Base-by-base conservation (phyloP, 2,113 vertebrate genomes). In the Hemibagrus wyckioides region DNA sequence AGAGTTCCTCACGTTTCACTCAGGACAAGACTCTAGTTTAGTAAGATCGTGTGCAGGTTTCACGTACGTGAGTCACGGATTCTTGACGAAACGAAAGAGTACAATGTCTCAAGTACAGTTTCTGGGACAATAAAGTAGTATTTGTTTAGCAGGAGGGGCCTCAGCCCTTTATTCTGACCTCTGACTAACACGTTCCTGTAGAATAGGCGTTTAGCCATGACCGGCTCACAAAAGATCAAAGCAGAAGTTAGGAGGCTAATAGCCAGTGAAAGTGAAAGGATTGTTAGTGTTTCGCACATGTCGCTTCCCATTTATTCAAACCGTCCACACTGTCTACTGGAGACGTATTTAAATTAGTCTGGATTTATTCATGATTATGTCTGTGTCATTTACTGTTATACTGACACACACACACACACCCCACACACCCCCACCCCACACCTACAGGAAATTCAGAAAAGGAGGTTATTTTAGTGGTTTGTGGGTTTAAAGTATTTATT, bases 391-490 rank as follows among this genome's bases (percentile, higher is more conserved):
- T 50, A 28, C 73, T 50, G 25, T 50, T 39, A 44, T 41, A 75
- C 71, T 13, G 23, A 41, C 21, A 13, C 23, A 11, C 41, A 25
- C 23, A 14, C 71, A 2, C 25, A 50, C 75, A 48, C 25, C 50
- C 28, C 3, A 15, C 33, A 4, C 30, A 36, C 21, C 33, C 52
- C 13, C 36, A 80, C 14, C 50, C 8, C 30, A 76, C 48, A 28
- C 23, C 23, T 44, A 82, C 56, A 41, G 56, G 33, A 61, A 82
- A 63, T 44, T 41, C 11, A 82, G 87, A 87, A 84, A 82, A 87
- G 54, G 54, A 36, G 82, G 76, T 44, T 50, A 39, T 21, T 87
- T 87, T 63, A 82, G 86, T 88, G 91, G 86, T 91, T 80, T 88
- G 67, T 84, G 86, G 80, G 80, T 87, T 50, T 17, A 61, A 77